Conservation (phyloP, 2,888 invertebrate species). For the Megamerina dolium region DNA sequence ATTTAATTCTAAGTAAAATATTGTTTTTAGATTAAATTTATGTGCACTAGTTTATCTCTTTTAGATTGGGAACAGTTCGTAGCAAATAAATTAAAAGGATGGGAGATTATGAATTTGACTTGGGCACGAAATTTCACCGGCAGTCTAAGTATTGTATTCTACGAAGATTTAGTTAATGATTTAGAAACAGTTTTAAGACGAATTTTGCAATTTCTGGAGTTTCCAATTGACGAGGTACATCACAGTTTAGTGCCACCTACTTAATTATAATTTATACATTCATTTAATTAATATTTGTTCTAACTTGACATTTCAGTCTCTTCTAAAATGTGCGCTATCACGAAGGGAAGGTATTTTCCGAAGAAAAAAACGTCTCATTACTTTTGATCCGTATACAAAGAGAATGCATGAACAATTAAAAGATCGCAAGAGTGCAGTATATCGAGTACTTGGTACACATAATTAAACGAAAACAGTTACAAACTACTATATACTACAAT, state of each 20-base stretch:
- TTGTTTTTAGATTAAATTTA: no score
- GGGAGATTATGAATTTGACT: constrained; percentile 64
- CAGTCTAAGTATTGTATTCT: constrained; percentile 63
- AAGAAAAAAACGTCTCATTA: constrained; percentile 58
- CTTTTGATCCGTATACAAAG: constrained; percentile 65
- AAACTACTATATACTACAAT: no score
- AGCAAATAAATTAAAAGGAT: constrained; percentile 57
- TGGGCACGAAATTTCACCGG: constrained; percentile 68
- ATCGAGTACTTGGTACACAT: constrained; percentile 44
- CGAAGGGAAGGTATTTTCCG: constrained; percentile 68
- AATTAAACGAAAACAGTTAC: constrained; percentile 11
- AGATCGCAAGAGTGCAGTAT: constrained; percentile 52
- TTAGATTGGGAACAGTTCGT: constrained; percentile 70
- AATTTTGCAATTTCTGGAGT: constrained; percentile 57
- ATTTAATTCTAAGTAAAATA: no score
- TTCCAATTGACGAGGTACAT: constrained; percentile 52
- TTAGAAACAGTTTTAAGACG: constrained; percentile 55
- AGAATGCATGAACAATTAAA: constrained; percentile 55
- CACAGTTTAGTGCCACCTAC: not conserved
- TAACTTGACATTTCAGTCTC: constrained; percentile 39
- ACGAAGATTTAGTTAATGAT: constrained; percentile 61
- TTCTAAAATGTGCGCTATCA: constrained; percentile 56
- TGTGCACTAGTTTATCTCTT: not conserved
- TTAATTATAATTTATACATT: not conserved
- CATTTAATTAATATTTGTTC: constrained; percentile 1